phyloP scores from a whole-genome alignment of 2,888 invertebrate species.

The Mesorhabditis sp. region DNA sequence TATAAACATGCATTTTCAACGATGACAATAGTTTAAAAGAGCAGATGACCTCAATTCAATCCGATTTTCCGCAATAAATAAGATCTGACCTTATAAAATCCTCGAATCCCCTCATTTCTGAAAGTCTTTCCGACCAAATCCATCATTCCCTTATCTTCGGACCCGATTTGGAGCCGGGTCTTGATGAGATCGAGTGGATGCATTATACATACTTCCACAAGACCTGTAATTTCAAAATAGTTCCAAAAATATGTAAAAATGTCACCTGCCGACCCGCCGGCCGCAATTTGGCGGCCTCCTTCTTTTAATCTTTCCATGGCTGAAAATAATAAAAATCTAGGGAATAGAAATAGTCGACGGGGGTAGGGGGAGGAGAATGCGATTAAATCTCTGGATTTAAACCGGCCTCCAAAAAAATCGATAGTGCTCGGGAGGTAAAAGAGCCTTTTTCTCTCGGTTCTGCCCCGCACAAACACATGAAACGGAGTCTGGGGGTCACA shows the following conservation, averaged over 20 bases:
- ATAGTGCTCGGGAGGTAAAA: not conserved
- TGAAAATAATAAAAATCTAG: not conserved
- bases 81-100: conserved; percentile 23
- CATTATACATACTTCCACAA: conserved; percentile 89
- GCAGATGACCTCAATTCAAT: not conserved
- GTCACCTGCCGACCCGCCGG: conserved; percentile 78
- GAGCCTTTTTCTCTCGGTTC: conserved; percentile 1
- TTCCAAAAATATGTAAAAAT: not conserved
- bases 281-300: conserved; percentile 76
- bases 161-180: conserved; percentile 79
- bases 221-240: conserved; percentile 64
- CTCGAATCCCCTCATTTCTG: conserved; percentile 71
- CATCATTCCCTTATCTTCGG: conserved; percentile 68
- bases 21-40: no score
- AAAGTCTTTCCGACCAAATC: conserved; percentile 88
- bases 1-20: no score
- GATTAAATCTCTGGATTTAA: no score
- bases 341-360: no score
- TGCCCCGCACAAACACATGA: not conserved
- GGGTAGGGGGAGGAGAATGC: no score
- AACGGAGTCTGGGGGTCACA: no score
- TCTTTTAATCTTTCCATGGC: conserved; percentile 57
- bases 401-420: no score
- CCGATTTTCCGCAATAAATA: not conserved
- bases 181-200: conserved; percentile 89